Percentiles rank a stretch among this genome's conserved stretches.
Conservation (phyloP, 2,797 vertebrate genomes). For the Diceros bicornis region DNA sequence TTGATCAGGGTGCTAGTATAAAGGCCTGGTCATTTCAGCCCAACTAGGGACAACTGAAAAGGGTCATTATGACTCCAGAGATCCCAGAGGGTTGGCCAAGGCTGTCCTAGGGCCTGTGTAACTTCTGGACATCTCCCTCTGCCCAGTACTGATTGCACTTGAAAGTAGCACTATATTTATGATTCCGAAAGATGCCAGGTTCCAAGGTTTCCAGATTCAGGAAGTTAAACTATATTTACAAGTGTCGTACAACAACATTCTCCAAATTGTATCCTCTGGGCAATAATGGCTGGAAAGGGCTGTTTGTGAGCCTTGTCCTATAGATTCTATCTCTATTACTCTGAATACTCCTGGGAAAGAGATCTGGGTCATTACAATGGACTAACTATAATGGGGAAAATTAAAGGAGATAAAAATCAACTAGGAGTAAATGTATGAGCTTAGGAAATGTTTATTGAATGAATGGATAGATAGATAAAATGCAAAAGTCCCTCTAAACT, state of each 20-base stretch:
- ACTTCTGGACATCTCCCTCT: background rate
- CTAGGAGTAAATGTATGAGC: background rate
- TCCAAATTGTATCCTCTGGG: background rate
- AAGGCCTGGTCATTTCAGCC: slow-evolving; percentile 4
- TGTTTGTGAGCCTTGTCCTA: background rate
- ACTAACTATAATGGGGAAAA: background rate
- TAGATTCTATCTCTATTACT: background rate
- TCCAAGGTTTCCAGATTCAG: background rate
- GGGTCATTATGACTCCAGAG: background rate
- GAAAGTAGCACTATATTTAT: background rate
- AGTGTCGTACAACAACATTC: background rate
- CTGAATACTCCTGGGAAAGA: background rate
- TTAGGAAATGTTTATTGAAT: background rate
- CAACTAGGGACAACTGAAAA: background rate
- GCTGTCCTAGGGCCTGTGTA: background rate
- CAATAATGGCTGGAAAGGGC: background rate
- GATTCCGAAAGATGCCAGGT: background rate
- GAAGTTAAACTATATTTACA: background rate
- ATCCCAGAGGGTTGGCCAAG: background rate
- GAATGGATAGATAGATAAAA: background rate
- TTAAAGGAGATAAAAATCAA: slow-evolving; percentile 12
- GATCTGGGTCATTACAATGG: background rate
- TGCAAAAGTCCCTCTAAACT: background rate
- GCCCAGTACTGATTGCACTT: background rate
- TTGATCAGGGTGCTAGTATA: background rate